Evolutionary conservation across 1,140 invertebrate species (phyloP).

Genomic region (Pogonomyrmex barbatus): DNA sequence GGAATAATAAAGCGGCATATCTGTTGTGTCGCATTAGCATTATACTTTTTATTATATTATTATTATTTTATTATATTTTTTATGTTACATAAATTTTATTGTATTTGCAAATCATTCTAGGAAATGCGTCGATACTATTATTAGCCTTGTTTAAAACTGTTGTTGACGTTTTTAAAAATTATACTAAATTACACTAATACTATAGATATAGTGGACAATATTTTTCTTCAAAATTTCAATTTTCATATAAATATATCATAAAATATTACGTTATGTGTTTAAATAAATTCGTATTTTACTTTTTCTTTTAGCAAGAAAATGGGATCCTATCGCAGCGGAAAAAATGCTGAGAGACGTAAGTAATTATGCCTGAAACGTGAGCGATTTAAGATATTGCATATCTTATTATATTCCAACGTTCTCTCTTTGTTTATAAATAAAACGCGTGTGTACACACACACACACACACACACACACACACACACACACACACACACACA

Average conservation of each 20-base stretch:
- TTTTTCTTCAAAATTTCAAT: not conserved
- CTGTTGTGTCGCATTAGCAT: too few species aligned
- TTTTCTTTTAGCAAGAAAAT: slow-evolving; percentile 91
- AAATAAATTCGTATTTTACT: slow-evolving; percentile 11
- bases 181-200: not conserved
- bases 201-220: not conserved
- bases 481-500: too few species aligned
- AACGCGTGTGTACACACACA: not conserved
- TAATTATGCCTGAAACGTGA: slow-evolving; percentile 65
- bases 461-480: too few species aligned
- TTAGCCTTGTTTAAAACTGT: not conserved
- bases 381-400: not conserved
- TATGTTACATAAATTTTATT: not conserved
- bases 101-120: not conserved
- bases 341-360: slow-evolving; percentile 94
- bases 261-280: not conserved
- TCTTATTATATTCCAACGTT: not conserved
- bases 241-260: not conserved
- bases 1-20: not conserved
- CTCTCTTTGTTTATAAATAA: not conserved
- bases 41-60: too few species aligned
- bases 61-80: too few species aligned
- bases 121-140: not conserved
- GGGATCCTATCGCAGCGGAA: slow-evolving; percentile 92
- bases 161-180: not conserved